Evolutionary conservation across 2,113 vertebrate species (phyloP).

Genomic region (Trochalopteron elliotii): DNA sequence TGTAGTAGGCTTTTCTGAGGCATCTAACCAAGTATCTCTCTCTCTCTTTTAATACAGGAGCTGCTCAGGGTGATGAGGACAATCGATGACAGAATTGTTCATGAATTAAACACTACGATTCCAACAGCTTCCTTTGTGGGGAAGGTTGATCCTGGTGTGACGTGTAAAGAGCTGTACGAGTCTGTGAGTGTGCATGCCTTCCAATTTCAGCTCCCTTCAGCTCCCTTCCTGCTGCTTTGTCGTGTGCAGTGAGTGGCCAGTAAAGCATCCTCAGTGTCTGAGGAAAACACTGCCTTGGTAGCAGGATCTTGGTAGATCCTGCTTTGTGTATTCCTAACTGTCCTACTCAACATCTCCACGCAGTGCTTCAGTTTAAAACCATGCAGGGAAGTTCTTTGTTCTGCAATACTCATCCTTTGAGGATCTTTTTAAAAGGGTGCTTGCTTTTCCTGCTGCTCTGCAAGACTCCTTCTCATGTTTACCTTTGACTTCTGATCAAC

Average conservation of each 20-base stretch:
- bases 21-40: background rate
- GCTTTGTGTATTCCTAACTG: background rate
- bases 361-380: background rate
- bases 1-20: background rate
- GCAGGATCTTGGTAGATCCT: rapidly evolving
- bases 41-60: slow-evolving; percentile 78
- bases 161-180: slow-evolving; percentile 92
- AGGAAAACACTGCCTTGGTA: background rate
- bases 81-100: slow-evolving; percentile 95
- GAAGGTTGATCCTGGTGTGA: slow-evolving; percentile 90
- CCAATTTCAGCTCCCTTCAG: background rate
- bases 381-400: rapidly evolving
- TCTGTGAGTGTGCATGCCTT: slow-evolving; percentile 82
- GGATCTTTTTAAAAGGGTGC: background rate
- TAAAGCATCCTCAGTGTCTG: background rate
- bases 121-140: slow-evolving; percentile 95
- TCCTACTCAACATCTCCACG: rapidly evolving
- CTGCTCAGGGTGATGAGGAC: slow-evolving; percentile 91
- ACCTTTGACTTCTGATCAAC: background rate
- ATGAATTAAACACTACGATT: slow-evolving; percentile 92
- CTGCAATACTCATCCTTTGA: rapidly evolving
- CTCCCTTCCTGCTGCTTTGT: rapidly evolving
- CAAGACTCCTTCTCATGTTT: background rate
- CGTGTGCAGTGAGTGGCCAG: rapidly evolving
- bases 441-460: background rate